Base-by-base conservation (phyloP, 2,113 vertebrate species). In the Nicator chloris region DNA sequence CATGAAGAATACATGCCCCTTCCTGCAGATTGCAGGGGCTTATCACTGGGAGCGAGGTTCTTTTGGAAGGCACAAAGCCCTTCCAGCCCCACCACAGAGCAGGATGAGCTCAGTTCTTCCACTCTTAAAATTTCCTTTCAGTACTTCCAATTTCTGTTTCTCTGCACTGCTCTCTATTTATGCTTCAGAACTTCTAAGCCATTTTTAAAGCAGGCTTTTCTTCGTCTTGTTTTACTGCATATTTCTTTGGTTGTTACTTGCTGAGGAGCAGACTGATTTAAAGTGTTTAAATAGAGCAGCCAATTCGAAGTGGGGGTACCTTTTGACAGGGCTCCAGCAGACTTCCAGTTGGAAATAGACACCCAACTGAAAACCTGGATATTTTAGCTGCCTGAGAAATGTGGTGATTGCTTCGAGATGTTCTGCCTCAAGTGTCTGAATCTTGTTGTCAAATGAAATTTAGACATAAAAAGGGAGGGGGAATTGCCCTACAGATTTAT, bases 61-160 rank as follows among this genome's bases (percentile, higher is more conserved):
- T 50, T 63, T 65, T 73, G 66, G 59, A 7, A 54, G 80, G 64
- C 23, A 75, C 64, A 65, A 30, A 85, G 77, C 70, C 76, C 80
- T 72, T 82, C 40, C 69, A 86, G 40, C 81, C 51, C 87, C 39
- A 63, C 66, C 57, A 13, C 20, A 2, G 75, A 59, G 70, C 30
- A 3, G 30, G 21, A 28, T 78, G 89, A 95, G 91, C 89, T 96
- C 81, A 79, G 37, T 89, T 91, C 93, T 89, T 95, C 81, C 65
- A 30, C 68, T 77, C 79, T 31, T 19, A 16, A 83, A 33, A 64
- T 57, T 82, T 82, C 94, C 57, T 69, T 90, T 84, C 79, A 82
- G 54, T 20, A 33, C 27, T 95, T 90, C 82, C 91, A 88, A 10
- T 40, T 96, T 57, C 53, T 94, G 3, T 69, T 78, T 86, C 77